Evolutionary conservation across 2,113 vertebrate genomes (phyloP).

Genomic region (Rhynchopsitta pachyrhyncha): DNA sequence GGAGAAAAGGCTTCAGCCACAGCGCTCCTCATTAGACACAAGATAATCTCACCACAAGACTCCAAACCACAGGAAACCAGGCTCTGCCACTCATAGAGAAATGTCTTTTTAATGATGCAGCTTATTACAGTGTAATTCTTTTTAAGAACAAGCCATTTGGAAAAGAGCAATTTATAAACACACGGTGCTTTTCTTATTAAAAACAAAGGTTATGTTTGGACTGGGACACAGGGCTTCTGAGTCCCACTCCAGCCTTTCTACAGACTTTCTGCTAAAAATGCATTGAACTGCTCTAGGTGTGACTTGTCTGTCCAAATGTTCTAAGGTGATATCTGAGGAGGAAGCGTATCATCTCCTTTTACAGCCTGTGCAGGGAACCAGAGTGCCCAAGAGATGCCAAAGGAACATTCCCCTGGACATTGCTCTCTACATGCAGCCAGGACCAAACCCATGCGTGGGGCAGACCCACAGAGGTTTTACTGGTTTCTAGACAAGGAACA

Average conservation of each 20-base stretch:
- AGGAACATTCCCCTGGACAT: not conserved
- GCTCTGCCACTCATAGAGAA: not conserved
- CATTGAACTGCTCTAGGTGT: not conserved
- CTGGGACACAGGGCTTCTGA: not conserved
- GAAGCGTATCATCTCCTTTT: not conserved
- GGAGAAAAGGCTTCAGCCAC: slow-evolving; percentile 31
- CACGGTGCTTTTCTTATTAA: not conserved
- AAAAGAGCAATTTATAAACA: not conserved
- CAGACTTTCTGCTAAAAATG: not conserved
- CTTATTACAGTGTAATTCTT: slow-evolving; percentile 10
- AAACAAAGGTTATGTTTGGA: not conserved
- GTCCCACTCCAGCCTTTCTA: not conserved
- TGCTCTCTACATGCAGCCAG: accelerated
- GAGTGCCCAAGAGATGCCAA: not conserved
- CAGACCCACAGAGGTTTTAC: not conserved
- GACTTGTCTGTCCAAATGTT: not conserved
- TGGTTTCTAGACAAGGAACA: not conserved
- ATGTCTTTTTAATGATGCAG: slow-evolving; percentile 22
- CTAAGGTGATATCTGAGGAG: not conserved
- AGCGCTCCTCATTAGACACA: not conserved
- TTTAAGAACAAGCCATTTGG: not conserved
- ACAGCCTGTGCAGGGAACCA: not conserved
- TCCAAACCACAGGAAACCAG: not conserved
- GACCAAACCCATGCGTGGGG: not conserved
- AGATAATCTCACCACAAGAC: slow-evolving; percentile 19